These are phyloP conservation scores for Acromyrmex heyeri DNA, from an alignment of 1,140 invertebrate species.

Conservation along the genomic window DNA sequence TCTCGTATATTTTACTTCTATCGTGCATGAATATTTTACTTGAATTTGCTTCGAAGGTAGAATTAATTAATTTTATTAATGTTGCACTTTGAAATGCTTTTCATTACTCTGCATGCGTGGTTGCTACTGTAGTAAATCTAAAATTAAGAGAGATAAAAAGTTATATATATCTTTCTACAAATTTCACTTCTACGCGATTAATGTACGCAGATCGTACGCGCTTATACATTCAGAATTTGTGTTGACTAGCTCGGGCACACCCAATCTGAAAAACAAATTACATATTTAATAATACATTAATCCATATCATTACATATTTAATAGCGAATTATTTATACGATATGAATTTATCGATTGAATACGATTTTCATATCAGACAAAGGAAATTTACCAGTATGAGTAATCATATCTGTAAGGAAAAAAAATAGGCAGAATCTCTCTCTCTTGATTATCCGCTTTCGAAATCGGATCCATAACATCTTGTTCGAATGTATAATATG, in stretches of 20 bases:
- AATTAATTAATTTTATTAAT: conserved; percentile 6
- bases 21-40: conserved; percentile 6
- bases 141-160: conserved; percentile 29
- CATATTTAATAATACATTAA: conserved; percentile 27
- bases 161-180: conserved; percentile 51
- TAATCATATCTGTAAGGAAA: not conserved
- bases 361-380: conserved; percentile 22
- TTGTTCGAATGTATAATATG: not conserved
- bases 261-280: conserved; percentile 43
- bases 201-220: not conserved
- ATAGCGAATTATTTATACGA: conserved; percentile 5
- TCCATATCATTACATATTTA: not conserved
- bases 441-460: conserved; percentile 56
- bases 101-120: not conserved
- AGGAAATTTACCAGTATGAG: conserved; percentile 19
- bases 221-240: conserved; percentile 31
- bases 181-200: conserved; percentile 71
- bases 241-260: conserved; percentile 44
- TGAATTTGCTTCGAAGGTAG: not conserved
- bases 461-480: conserved; percentile 32
- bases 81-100: not conserved
- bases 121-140: not conserved
- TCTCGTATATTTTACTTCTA: not conserved
- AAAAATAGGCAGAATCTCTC: conserved; percentile 45
- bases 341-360: conserved; percentile 2